Evolutionary conservation across 2,888 invertebrate species (phyloP).

Genomic region (Sthenelais limicola): DNA sequence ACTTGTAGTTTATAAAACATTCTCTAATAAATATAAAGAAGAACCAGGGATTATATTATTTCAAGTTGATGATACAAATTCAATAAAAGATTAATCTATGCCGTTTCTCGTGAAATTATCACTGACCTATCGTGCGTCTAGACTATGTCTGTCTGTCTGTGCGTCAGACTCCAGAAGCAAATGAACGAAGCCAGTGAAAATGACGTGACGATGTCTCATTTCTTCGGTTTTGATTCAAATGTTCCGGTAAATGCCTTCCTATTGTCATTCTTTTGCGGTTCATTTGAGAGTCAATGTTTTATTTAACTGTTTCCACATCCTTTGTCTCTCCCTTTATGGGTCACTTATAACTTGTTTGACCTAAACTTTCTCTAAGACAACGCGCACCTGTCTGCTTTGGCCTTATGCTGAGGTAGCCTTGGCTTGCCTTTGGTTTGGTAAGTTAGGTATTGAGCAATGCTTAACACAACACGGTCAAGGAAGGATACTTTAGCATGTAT

Average conservation of each 20-base stretch:
- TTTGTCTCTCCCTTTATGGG: too few relatives aligned
- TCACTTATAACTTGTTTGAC: too few relatives aligned
- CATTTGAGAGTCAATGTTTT: neutral
- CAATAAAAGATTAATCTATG: neutral
- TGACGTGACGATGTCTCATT: slow-evolving; percentile 65
- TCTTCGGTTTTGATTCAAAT: slow-evolving; percentile 57
- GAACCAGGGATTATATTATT: too few relatives aligned
- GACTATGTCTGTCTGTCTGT: slow-evolving; percentile 44
- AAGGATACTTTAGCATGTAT: too few relatives aligned
- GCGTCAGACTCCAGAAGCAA: slow-evolving; percentile 35
- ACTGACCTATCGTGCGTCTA: too few relatives aligned
- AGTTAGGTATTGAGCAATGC: too few relatives aligned
- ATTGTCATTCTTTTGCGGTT: neutral
- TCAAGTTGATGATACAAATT: too few relatives aligned
- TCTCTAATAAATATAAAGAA: neutral
- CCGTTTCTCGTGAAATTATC: neutral
- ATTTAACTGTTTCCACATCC: neutral
- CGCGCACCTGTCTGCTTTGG: too few relatives aligned
- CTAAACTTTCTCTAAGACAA: too few relatives aligned
- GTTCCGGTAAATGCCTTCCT: slow-evolving; percentile 55
- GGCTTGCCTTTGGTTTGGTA: too few relatives aligned
- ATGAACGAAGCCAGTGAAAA: slow-evolving; percentile 54
- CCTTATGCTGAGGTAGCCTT: too few relatives aligned
- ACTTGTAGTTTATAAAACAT: neutral
- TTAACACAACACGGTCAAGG: too few relatives aligned